Evolutionary conservation across 2,888 invertebrate species (phyloP).

Genomic region (Linyphia triangularis): DNA sequence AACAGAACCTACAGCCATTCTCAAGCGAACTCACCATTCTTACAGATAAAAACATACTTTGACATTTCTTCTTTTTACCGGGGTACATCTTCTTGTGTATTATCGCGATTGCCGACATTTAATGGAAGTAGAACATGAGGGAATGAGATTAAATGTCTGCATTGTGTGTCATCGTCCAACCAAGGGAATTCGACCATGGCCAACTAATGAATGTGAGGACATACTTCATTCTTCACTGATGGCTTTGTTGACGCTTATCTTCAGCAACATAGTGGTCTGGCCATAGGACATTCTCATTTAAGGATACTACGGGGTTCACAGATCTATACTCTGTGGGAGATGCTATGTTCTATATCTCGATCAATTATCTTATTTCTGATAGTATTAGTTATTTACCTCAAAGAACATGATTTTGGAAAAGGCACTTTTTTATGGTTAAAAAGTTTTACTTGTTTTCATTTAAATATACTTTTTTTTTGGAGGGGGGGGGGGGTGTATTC

Average conservation of each 20-base stretch:
- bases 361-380: neutral
- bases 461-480: too few species aligned
- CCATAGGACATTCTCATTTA: neutral
- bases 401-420: too few species aligned
- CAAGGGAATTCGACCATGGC: neutral
- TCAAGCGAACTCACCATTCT: too few species aligned
- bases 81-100: neutral
- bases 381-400: too few species aligned
- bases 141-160: constrained; percentile 10
- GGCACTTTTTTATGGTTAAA: too few species aligned
- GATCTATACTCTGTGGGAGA: neutral
- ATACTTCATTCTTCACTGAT: constrained; percentile 19
- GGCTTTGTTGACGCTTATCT: constrained; percentile 7
- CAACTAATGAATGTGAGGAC: constrained; percentile 28
- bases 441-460: too few species aligned
- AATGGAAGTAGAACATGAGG: neutral
- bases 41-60: too few species aligned
- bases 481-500: too few species aligned
- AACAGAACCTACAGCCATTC: too few species aligned
- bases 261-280: neutral
- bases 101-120: neutral
- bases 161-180: neutral
- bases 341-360: neutral
- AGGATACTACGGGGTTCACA: neutral
- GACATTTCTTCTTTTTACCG: too few species aligned